Conservation (phyloP, 2,888 invertebrate species). For the Charanyca ferruginea region DNA sequence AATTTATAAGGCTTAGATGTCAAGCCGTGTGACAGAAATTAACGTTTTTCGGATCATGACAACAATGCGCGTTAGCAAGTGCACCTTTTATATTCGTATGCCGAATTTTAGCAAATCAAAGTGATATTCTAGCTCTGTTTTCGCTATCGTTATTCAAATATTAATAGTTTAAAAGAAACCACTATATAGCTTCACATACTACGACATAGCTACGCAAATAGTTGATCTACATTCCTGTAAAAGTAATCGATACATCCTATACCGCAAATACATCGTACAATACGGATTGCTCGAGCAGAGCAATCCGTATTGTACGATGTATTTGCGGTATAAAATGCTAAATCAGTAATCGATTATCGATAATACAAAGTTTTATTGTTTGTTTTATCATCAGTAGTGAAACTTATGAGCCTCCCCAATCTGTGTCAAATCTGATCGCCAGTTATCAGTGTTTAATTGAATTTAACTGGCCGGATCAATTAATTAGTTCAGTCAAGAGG, state of each 20-base stretch:
- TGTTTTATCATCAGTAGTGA: constrained; percentile 23
- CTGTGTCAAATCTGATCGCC: constrained; percentile 28
- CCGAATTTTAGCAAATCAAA: neutral
- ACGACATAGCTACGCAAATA: constrained; percentile 20
- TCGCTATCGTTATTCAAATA: neutral
- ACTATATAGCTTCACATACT: neutral
- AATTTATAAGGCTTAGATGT: constrained; percentile 22
- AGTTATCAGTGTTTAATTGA: constrained; percentile 53
- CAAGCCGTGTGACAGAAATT: constrained; percentile 9
- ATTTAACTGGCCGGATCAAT: constrained; percentile 38
- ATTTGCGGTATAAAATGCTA: constrained; percentile 37
- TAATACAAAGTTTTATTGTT: constrained; percentile 27
- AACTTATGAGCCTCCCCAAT: constrained; percentile 29
- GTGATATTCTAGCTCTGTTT: neutral
- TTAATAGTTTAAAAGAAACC: neutral
- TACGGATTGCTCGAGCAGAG: constrained; percentile 16
- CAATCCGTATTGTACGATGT: too few relatives aligned
- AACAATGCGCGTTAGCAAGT: constrained; percentile 5
- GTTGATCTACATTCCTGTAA: neutral
- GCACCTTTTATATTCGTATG: neutral
- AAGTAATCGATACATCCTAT: constrained; percentile 16
- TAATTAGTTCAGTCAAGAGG: constrained; percentile 43
- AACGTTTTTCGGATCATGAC: constrained; percentile 6
- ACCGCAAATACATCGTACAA: constrained; percentile 16
- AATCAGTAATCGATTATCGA: constrained; percentile 36